Base-by-base conservation (phyloP, 1,140 invertebrate species). In the Tetraneura akinire region DNA sequence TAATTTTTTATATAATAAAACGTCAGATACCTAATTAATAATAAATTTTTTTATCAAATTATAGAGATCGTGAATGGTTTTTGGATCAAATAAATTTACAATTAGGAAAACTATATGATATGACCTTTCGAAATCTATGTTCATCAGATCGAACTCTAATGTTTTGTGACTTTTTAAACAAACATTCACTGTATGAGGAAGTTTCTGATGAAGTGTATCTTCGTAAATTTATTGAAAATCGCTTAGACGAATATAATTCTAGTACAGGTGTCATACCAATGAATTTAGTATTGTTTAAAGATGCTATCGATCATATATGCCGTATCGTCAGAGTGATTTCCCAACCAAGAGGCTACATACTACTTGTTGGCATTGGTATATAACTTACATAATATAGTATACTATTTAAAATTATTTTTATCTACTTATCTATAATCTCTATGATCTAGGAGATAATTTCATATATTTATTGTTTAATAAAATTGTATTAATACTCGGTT, bases 261-360 rank as follows among this genome's bases (percentile, higher is more conserved):
- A 90, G 89, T 18, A 90, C 92, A 0, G 92, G 92, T 0, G 90
- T 91, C 13, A 88, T 93, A 3, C 88, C 89, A 81, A 91, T 95
- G 89, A 90, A 94, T 85, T 86, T 96, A 37, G 92, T 95, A 13
- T 87, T 95, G 60, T 95, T 95, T 84, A 90, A 90, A 76, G 93
- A 95, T 84, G 93, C 93, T 3, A 91, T 96, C 51, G 91, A 94
- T 84, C 93, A 95, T 84, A 90, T 96, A 70, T 91, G 90, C 80
- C 90, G 93, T 81, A 93, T 94, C 78, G 89, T 92, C 14, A 87
- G 94, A 74, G 92, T 95, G 18, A 91, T 96, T 57, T 92, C 93
- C 3, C 93, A 95, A 85, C 92, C 91, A 0, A 87, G 91, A 42
- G 94, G 94, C 6, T 91, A 96, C 86, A 90, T 94, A 89, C 86